These are phyloP conservation scores for Ischnura elegans DNA, from an alignment of 2,888 invertebrate species.

Conservation along the genomic window DNA sequence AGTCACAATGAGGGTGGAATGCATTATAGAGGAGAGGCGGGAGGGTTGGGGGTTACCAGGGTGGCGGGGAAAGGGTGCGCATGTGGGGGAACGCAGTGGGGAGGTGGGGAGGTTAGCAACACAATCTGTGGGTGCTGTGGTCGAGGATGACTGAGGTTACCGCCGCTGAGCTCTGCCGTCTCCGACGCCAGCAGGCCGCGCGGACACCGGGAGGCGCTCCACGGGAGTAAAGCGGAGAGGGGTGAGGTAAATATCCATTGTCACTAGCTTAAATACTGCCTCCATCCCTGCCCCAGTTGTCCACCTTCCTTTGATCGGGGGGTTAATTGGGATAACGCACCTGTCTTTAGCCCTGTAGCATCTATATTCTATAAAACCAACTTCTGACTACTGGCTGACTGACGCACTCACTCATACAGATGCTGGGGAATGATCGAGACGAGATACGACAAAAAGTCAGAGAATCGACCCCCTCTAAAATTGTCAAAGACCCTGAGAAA, in stretches of 20 bases:
- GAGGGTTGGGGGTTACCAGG: not conserved
- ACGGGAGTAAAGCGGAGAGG: not conserved
- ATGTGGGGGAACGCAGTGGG: not conserved
- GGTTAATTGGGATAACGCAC: too few relatives aligned
- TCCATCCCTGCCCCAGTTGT: not conserved
- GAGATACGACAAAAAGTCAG: too few relatives aligned
- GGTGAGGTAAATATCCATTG: not conserved
- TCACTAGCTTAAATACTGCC: not conserved
- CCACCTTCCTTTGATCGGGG: too few relatives aligned
- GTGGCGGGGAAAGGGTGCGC: not conserved
- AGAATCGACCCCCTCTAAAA: too few relatives aligned
- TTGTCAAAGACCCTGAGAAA: too few relatives aligned
- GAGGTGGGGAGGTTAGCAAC: not conserved
- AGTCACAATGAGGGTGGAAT: slow-evolving; percentile 1
- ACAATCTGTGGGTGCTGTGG: slow-evolving; percentile 22
- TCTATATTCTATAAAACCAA: too few relatives aligned
- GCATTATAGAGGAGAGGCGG: not conserved
- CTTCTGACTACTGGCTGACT: too few relatives aligned
- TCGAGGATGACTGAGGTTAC: slow-evolving; percentile 48
- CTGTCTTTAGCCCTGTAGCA: too few relatives aligned
- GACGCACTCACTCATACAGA: too few relatives aligned
- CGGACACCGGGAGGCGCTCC: not conserved
- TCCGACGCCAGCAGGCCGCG: not conserved
- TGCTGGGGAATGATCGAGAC: too few relatives aligned
- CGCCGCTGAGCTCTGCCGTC: slow-evolving; percentile 44